Evolutionary conservation across 2,888 invertebrate genomes (phyloP).

Genomic region (Andrena dorsata): DNA sequence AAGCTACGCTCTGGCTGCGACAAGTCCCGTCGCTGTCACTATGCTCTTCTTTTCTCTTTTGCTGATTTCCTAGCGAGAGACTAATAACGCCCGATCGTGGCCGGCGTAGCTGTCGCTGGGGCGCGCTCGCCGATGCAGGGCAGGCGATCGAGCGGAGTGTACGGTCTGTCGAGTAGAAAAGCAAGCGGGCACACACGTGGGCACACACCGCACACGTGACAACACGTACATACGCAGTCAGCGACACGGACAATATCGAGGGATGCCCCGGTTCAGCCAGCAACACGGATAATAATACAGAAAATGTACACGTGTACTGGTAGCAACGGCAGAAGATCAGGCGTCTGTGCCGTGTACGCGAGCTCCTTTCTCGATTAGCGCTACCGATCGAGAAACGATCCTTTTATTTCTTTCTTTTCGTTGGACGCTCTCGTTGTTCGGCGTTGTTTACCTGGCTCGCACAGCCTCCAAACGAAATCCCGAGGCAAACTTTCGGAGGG

Average conservation of each 20-base stretch:
- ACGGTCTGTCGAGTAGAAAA: conserved; percentile 34
- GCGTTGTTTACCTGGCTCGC: conserved; percentile 51
- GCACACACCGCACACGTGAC: conserved; percentile 66
- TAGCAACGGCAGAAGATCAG: conserved; percentile 51
- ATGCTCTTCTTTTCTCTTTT: no score
- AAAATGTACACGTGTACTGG: conserved; percentile 22
- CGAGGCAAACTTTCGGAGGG: conserved; percentile 14
- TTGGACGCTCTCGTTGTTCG: conserved; percentile 19
- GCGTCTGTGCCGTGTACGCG: conserved; percentile 29
- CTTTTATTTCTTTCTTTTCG: neutral
- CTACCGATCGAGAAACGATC: conserved; percentile 23
- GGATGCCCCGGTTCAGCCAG: conserved; percentile 60
- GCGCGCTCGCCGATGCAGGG: neutral
- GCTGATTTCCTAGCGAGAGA: no score
- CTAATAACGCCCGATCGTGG: no score
- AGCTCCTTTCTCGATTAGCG: conserved; percentile 15
- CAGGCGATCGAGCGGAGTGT: conserved; percentile 53
- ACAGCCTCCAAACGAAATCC: conserved; percentile 19
- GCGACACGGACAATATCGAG: conserved; percentile 64
- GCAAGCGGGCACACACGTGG: conserved; percentile 63
- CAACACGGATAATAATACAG: conserved; percentile 49
- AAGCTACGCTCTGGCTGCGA: neutral
- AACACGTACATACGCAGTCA: conserved; percentile 65
- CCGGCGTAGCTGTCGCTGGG: no score
- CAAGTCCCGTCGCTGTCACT: no score